Evolutionary conservation across 2,888 invertebrate species (phyloP).

Genomic region (Zygaena filipendulae): DNA sequence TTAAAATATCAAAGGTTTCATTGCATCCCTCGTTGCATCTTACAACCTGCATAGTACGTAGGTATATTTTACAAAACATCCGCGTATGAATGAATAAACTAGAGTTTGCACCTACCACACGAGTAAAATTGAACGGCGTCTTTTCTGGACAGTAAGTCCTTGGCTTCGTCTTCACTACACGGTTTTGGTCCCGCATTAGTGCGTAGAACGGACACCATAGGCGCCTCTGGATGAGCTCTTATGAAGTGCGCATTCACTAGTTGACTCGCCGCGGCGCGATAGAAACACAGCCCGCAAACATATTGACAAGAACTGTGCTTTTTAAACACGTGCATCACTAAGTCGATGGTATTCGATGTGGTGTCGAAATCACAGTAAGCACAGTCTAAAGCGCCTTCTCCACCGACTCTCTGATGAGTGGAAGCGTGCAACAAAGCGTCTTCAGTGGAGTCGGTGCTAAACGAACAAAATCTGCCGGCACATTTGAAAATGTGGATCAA

Average conservation of each 20-base stretch:
- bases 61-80: too few species aligned
- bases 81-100: too few species aligned
- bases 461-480: slow-evolving; percentile 50
- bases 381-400: slow-evolving; percentile 61
- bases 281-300: slow-evolving; percentile 76
- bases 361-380: slow-evolving; percentile 66
- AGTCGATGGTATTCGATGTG: slow-evolving; percentile 32
- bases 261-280: slow-evolving; percentile 69
- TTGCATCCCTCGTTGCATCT: too few species aligned
- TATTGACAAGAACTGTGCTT: slow-evolving; percentile 71
- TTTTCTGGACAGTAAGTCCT: slow-evolving; percentile 30
- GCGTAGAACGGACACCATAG: slow-evolving; percentile 23
- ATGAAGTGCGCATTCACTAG: slow-evolving; percentile 71
- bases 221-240: slow-evolving; percentile 29
- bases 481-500: slow-evolving; percentile 54
- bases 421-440: slow-evolving; percentile 44
- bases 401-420: slow-evolving; percentile 38
- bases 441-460: slow-evolving; percentile 39
- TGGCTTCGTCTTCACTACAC: slow-evolving; percentile 15
- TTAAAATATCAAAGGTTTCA: too few species aligned
- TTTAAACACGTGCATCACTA: slow-evolving; percentile 70
- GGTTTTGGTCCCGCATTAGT: slow-evolving; percentile 21
- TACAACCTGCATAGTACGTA: too few species aligned
- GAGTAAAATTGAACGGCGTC: slow-evolving; percentile 39
- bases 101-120: too few species aligned